A percentile compares a stretch with the other conserved stretches of the same genome.
Conservation (phyloP, 2,888 invertebrate species). For the Drosophila sordidula region DNA sequence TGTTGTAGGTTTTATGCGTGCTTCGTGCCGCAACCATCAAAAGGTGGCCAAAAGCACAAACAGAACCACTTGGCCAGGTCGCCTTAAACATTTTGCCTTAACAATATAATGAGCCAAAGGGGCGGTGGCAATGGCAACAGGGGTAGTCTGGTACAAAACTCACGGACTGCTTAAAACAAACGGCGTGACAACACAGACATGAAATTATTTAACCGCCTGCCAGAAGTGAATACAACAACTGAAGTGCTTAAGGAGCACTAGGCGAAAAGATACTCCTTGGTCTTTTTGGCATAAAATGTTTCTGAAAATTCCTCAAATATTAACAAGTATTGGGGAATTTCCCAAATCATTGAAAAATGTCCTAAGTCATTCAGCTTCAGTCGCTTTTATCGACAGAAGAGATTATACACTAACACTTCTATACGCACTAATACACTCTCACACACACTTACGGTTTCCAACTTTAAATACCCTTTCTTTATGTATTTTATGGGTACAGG, state of each 20-base stretch:
- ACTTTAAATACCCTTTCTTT: not conserved
- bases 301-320: not conserved
- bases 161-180: slow-evolving; percentile 43
- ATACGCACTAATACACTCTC: too few relatives aligned
- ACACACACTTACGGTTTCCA: too few relatives aligned
- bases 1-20: slow-evolving; percentile 69
- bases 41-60: slow-evolving; percentile 43
- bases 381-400: too few relatives aligned
- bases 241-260: too few relatives aligned
- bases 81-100: slow-evolving; percentile 47
- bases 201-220: slow-evolving; percentile 46
- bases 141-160: not conserved
- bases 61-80: slow-evolving; percentile 34
- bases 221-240: not conserved
- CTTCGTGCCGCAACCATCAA: slow-evolving; percentile 40
- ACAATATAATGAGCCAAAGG: slow-evolving; percentile 61
- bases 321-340: not conserved
- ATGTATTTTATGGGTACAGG: not conserved
- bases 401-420: too few relatives aligned
- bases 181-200: slow-evolving; percentile 53
- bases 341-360: too few relatives aligned
- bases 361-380: too few relatives aligned
- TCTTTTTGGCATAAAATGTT: too few relatives aligned
- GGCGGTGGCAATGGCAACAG: slow-evolving; percentile 1
- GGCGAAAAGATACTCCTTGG: not conserved